Evolutionary conservation across 2,888 invertebrate species (phyloP), one percentile per base, ranked within the genome.

Genomic region (Chydorus sphaericus): DNA sequence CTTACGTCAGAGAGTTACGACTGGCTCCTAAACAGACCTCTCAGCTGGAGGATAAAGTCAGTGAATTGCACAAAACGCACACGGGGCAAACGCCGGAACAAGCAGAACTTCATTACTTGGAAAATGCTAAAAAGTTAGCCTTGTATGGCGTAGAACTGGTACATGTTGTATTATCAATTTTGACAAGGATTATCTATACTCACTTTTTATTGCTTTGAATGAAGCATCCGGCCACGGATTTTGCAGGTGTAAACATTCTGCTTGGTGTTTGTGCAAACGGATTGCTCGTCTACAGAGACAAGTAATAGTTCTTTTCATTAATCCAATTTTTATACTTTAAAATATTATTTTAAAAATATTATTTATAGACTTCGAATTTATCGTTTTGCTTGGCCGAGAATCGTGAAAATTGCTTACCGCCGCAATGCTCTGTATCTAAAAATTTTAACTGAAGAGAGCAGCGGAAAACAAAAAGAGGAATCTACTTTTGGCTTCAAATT

Each of bases 311-410:
- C 23, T 3, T 8, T 10, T 20, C 44, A 11, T 26, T 23, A 30
- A 8, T 11, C 23, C 8, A 26, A 26, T 16, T 29, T 23, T 1
- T n/a, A 37, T 16, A 18, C 18, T 39, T 16, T 11, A 23, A 44
- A 18, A 20, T 38, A 38, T 10, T 39, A 16, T n/a, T 26, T 7
- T 50, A n/a, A 48, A 14, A 1, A 20, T 26, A 38, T 31, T 10
- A 11, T 50, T 28, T 59, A 1, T 67, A 84, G 89, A 69, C 75
- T 97, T 59, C 81, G 96, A 64, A 92, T 97, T 65, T 96, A 97
- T 74, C 83, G 96, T 59, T 98, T 98, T 75, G 91, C 93, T 37
- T 98, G 98, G 98, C 97, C 97, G 38, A 96, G 96, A 76, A 98
- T 98, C 66, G 75, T 97, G 60, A 98, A 98, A 77, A 91, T 98